A percentile compares a stretch with the other conserved stretches of the same genome.
Conservation (phyloP, 2,113 vertebrate species). For the Tragelaphus buxtoni region DNA sequence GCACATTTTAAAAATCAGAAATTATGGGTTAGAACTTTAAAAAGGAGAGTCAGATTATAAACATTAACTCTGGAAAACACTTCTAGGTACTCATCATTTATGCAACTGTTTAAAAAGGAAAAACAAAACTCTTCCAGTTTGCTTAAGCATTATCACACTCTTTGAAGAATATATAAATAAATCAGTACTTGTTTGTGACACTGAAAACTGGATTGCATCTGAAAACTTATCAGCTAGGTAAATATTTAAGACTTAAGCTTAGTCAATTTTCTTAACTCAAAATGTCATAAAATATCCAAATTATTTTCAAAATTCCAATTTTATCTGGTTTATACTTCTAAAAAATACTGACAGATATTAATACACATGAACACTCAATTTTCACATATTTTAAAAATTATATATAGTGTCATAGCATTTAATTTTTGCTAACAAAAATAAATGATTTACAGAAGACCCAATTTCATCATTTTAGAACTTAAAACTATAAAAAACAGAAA, state of each 20-base stretch:
- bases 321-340: neutral
- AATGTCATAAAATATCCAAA: neutral
- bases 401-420: neutral
- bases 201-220: neutral
- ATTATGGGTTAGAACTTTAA: neutral
- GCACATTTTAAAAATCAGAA: neutral
- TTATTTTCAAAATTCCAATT: constrained; percentile 15
- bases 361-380: neutral
- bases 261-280: constrained; percentile 18
- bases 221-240: neutral
- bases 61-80: neutral
- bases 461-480: neutral
- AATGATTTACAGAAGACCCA: neutral
- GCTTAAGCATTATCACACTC: neutral
- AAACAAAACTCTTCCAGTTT: neutral
- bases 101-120: neutral
- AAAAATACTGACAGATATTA: neutral
- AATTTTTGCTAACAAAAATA: neutral
- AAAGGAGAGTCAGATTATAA: constrained; percentile 1
- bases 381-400: neutral
- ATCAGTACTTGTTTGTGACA: neutral
- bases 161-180: neutral
- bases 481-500: neutral
- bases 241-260: neutral
- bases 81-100: neutral